Evolutionary conservation across 2,113 vertebrate genomes (phyloP).

Genomic region (Oncorhynchus kisutch): DNA sequence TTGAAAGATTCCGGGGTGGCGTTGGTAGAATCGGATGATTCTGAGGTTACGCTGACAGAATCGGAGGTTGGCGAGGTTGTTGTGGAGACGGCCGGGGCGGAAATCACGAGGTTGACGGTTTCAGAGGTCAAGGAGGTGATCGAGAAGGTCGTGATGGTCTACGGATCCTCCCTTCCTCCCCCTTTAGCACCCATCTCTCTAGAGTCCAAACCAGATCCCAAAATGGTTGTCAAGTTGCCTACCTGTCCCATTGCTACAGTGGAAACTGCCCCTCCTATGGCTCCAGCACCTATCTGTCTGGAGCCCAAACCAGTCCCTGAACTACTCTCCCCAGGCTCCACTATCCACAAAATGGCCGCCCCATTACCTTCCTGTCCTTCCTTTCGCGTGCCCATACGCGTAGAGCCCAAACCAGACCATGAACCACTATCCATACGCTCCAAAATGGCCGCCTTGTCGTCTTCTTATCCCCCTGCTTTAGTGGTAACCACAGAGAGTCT

Average conservation of each 20-base stretch:
- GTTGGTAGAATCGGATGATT: slow-evolving; percentile 55
- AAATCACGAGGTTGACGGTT: slow-evolving; percentile 13
- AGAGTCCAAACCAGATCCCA: slow-evolving; percentile 15
- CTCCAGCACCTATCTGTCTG: too few relatives aligned
- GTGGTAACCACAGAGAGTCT: too few relatives aligned
- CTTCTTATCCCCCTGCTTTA: too few relatives aligned
- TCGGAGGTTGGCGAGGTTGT: slow-evolving; percentile 50
- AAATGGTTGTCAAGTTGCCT: slow-evolving; percentile 11
- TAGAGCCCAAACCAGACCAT: slow-evolving; percentile 8
- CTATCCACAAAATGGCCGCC: too few relatives aligned
- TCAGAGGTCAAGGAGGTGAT: slow-evolving; percentile 36
- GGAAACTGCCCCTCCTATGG: too few relatives aligned
- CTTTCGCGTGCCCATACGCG: neutral
- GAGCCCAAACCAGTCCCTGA: too few relatives aligned
- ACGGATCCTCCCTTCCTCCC: neutral
- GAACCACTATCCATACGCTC: slow-evolving; percentile 26
- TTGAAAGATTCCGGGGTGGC: too few relatives aligned
- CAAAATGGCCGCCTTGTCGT: slow-evolving; percentile 9
- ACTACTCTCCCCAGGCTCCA: too few relatives aligned
- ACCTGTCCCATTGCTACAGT: too few relatives aligned
- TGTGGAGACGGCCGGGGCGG: slow-evolving; percentile 19
- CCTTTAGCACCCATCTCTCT: neutral
- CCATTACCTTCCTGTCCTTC: neutral
- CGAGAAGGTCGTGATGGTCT: slow-evolving; percentile 28
- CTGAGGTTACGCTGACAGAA: slow-evolving; percentile 57